Conservation (phyloP, 2,888 invertebrate species). For the Dryococelus australis region DNA sequence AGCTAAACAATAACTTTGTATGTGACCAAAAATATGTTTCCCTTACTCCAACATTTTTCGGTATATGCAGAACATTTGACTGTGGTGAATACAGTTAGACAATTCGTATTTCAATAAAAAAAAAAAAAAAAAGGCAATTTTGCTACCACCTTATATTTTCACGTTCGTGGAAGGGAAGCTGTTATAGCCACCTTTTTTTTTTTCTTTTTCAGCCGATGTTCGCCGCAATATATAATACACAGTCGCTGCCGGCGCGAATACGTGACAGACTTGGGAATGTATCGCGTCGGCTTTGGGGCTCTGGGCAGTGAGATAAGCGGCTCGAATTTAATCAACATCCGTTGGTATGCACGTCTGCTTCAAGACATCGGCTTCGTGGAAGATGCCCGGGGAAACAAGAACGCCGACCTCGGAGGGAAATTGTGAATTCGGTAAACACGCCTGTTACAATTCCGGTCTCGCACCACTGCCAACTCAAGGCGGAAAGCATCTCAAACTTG, state of each 20-base stretch:
- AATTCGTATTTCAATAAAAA: too few relatives aligned
- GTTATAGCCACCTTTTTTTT: neutral
- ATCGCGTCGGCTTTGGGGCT: neutral
- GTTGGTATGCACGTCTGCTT: neutral
- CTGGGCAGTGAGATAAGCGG: neutral
- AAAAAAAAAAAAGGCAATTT: neutral
- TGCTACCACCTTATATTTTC: neutral
- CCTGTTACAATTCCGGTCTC: neutral
- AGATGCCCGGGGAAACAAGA: neutral
- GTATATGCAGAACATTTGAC: too few relatives aligned
- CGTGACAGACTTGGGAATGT: conserved; percentile 16
- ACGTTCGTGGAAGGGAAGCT: neutral
- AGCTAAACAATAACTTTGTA: too few relatives aligned
- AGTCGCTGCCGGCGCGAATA: neutral
- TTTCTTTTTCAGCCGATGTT: neutral
- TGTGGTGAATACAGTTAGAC: too few relatives aligned
- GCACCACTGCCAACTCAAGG: neutral
- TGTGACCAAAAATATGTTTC: too few relatives aligned
- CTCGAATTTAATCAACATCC: conserved; percentile 7
- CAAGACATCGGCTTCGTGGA: neutral
- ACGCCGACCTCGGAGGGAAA: neutral
- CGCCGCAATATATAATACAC: conserved; percentile 9
- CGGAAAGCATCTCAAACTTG: neutral
- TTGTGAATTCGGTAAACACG: conserved; percentile 16
- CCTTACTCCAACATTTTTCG: too few relatives aligned